Base-by-base conservation (phyloP, 2,888 invertebrate species). In the Oscheius sp. region DNA sequence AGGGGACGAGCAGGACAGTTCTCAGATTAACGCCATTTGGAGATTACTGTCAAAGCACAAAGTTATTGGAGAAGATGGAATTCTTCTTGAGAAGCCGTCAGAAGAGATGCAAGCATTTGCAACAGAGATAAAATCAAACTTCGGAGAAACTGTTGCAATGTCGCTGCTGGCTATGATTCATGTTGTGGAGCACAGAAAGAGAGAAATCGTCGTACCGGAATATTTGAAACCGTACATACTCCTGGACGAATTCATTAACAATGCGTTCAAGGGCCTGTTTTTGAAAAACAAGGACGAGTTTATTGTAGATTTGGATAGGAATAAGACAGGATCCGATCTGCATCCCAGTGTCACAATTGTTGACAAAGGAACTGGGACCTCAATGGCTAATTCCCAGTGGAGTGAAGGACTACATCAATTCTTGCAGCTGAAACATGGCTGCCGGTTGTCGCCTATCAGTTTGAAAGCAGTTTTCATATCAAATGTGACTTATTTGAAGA, bases 401-500 rank as follows among this genome's bases (percentile, higher is more conserved):
- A 87, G 85, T 42, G 85, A 89, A 71, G 90, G 85, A 1, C 77
- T 90, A 13, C 78, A 78, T 53, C 78, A 78, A 62, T 75, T 53
- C 29, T n/a, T 78, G 11, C 78, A 78, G 42, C n/a, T 90, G 1
- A 90, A 90, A 76, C 89, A 90, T 77, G 88, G 87, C 13, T 82
- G 85, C 55, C 83, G 85, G 48, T 70, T 90, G 3, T 80, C 87
- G 2, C 74, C 84, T 2, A 84, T 89, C 65, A 89, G 86, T 63
- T 77, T 90, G 3, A 90, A 89, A 62, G 85, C 89, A 11, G 88
- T 88, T 74, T 90, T 89, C 75, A 87, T 90, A 33, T 90, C 90
- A 0, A 90, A 90, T 75, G 87, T 90, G 3, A 76, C 81, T 1
- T 89, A 81, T 35, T 50, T 78, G 0, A 58, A 70, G 33, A 13